Base-by-base conservation (phyloP, 2,113 vertebrate genomes). In the Leiothrix lutea region DNA sequence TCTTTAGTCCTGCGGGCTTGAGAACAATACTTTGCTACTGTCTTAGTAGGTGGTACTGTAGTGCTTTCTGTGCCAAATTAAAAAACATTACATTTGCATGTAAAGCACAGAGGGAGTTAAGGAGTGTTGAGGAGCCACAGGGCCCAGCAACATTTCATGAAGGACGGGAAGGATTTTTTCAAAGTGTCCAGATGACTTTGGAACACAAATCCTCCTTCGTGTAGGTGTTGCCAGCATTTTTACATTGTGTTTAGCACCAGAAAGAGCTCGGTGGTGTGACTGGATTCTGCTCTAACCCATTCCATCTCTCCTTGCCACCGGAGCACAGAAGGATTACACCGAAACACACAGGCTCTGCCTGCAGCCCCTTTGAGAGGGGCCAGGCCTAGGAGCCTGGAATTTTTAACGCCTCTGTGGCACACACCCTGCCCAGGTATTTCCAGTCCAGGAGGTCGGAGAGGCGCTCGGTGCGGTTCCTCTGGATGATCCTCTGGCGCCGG, bases 391-490 rank as follows among this genome's bases (percentile, higher is more conserved):
- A 6, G 7, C 29, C 36, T 61, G 53, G 57, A 35, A 47, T 48
- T 44, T 35, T n/a, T 11, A 53, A 23, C 6, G 20, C 42, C 15
- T 21, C 16, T 7, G 1, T 35, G n/a, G 22, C 80, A 95, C 98
- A 61, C 87, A 99, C 99, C 98, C 98, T 98, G 91, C 98, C 99
- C 36, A 99, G 98, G 89, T 99, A 99, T 98, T 98, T 98, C 99
- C 99, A 99, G 96, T 99, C 99, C 93, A 99, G 97, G 64, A 99
- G 98, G 61, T 99, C 99, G 0, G 99, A 99, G 60, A 99, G 98
- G 56, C 99, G 98, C 94, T 99, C 99, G 0, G 99, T 99, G 66
- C 99, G 98, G 97, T 99, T 99, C 57, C 99, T 97, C 89, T 99
- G 99, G 92, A 99, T 99, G 95, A 99, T 99, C 80, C 99, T 98